Evolutionary conservation across 2,113 vertebrate species (phyloP), one percentile per base, ranked within the genome.

Genomic region (Hemibagrus wyckioides): DNA sequence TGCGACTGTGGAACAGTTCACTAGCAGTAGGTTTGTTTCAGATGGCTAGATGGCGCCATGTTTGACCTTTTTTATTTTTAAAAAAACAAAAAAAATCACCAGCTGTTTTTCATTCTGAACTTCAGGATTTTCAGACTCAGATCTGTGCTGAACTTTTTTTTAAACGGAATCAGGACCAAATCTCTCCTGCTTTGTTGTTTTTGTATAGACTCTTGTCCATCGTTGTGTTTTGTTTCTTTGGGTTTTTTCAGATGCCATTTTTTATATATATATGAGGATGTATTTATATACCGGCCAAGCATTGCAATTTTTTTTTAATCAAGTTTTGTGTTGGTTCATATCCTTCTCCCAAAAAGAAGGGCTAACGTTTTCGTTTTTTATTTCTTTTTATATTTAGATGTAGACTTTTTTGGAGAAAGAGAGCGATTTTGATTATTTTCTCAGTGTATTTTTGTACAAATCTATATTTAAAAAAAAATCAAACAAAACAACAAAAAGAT

Each of bases 381-480:
- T 39, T 73, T 56, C 95, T 99, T 99, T 98, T 97, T 97, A 99
- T 99, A 99, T 98, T 99, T 99, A 99, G 99, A 99, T 97, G 97
- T 98, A 98, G 97, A 98, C 97, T 98, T 99, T 82, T 99, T 98
- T 97, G 98, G 97, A 97, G 96, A 98, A 95, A 96, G 98, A 98
- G 50, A 84, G 82, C 75, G 98, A 97, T 96, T 98, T 99, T 98
- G 97, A 99, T 99, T 99, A 99, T 99, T 99, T 99, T 99, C 97
- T 99, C 98, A 99, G 98, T 99, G 98, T 99, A 99, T 99, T 99
- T 99, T 99, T 99, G 98, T 99, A 99, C 98, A 98, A 98, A 99
- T 95, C 93, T 96, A 98, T 98, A 97, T 98, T 36, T 63, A 79
- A 80, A 86, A 86, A 83, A 33, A 36, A 19, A 6, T 54, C 54